Base-by-base conservation (phyloP, 2,888 invertebrate species). In the Neria commutata region DNA sequence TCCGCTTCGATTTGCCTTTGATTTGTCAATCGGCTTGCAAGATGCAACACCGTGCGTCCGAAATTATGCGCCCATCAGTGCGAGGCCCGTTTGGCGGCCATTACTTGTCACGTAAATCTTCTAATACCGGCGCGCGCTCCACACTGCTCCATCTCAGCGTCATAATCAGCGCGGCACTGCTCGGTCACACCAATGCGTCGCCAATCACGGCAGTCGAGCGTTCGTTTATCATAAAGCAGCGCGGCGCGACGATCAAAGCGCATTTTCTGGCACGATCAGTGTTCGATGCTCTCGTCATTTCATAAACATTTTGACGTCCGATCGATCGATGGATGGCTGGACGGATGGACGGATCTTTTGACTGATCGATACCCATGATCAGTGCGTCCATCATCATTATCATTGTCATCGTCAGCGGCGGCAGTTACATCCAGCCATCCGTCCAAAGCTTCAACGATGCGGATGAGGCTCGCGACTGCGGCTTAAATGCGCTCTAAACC, bases 401-500 rank as follows among this genome's bases (percentile, higher is more conserved):
- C 10, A n/a, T 37, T n/a, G 37, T 37, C 37, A n/a, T 37, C 10
- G n/a, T 37, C 37, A n/a, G 8, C 37, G 29, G 5, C 29, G n/a
- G n/a, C n/a, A n/a, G n/a, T n/a, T n/a, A n/a, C 29, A 29, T 29
- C 29, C 29, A 11, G n/a, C n/a, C 37, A n/a, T 37, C 29, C 37
- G 37, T 37, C 37, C 8, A 14, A 10, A n/a, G 14, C 10, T 4
- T 37, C 37, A 14, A 14, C 37, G 4, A 37, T 37, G 37, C n/a
- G n/a, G 37, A 37, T 37, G 37, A 37, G 37, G 37, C n/a, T n/a
- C n/a, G 37, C 37, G n/a, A 37, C 37, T 59, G 59, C 59, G 60
- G 55, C 63, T 64, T 66, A 62, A 66, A 66, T 66, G 60, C 63
- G 54, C 59, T 62, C 62, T 65, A 62, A 65, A 66, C 65, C 64